Evolutionary conservation across 2,797 vertebrate species (phyloP), one percentile per base, ranked within the genome.

Genomic region (Otolemur crassicaudatus): DNA sequence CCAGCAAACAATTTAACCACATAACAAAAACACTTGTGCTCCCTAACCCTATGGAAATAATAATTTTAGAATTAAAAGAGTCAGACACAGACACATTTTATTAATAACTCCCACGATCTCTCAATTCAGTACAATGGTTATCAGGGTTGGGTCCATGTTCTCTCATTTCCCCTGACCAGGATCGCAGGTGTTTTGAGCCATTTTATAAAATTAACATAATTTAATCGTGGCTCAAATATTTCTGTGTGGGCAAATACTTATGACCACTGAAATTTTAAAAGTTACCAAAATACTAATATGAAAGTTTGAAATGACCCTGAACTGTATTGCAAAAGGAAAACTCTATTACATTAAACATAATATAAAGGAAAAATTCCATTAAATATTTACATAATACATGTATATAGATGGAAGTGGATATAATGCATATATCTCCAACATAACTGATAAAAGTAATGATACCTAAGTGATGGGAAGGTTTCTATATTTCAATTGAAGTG

Each of bases 71-170:
- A 67, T 31, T 31, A n/a, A 17, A 31, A 17, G 14, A 67, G 29
- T 31, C 31, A 12, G 27, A 12, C 17, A 56, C 25, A 87, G 2
- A 14, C n/a, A 65, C 7, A 3, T 11, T 60, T 94, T 75, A n/a
- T 4, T 40, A 29, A 63, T 58, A 29, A 65, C 25, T 12, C 40
- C 11, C 27, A 16, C 7, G 23, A n/a, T 25, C 8, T 46, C 40
- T 79, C 4, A 27, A 49, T 75, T 43, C 25, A 60, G 11, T 12
- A 49, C 3, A 80, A 8, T 16, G 20, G 1, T 23, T 49, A 22
- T 75, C 61, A 40, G 8, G 3, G 13, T 31, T 17, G 12, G 5
- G 0, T 31, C 4, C 17, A 2, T 34, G 19, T 1, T 29, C 4
- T 75, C 13, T 16, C 4, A 23, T 60, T 56, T 9, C 20, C 40